phyloP scores from a whole-genome alignment of 2,797 vertebrate species.

The Percopsis omiscomaycus region DNA sequence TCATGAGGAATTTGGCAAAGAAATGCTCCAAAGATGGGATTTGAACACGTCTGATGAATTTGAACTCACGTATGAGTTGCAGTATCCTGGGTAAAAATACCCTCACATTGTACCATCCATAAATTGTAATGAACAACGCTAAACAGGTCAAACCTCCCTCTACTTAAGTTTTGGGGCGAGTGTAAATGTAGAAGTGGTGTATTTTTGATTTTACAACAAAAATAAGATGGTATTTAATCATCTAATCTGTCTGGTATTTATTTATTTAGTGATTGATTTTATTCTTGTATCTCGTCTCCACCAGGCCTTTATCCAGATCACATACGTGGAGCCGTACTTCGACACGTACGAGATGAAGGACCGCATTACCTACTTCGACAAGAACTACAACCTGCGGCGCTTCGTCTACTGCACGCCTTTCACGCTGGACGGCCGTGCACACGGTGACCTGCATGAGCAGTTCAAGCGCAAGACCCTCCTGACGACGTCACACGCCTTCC shows the following conservation, averaged over 20 bases:
- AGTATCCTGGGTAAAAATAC: too few species aligned
- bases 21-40: too few species aligned
- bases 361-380: slow-evolving; percentile 98
- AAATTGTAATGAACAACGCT: too few species aligned
- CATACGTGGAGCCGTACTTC: slow-evolving; percentile 96
- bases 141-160: too few species aligned
- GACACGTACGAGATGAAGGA: slow-evolving; percentile 99
- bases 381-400: slow-evolving; percentile 96
- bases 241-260: not conserved
- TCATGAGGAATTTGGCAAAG: not conserved
- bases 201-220: too few species aligned
- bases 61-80: too few species aligned
- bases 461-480: slow-evolving; percentile 98
- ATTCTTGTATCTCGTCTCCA: not conserved
- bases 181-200: too few species aligned
- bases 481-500: slow-evolving; percentile 95
- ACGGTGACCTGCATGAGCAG: slow-evolving; percentile 95
- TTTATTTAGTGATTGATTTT: not conserved
- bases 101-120: too few species aligned
- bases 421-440: slow-evolving; percentile 94
- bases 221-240: not conserved
- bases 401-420: slow-evolving; percentile 99
- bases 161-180: too few species aligned
- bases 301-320: slow-evolving; percentile 97
- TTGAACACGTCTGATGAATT: too few species aligned